Base-by-base conservation (phyloP, 2,888 invertebrate genomes). In the Leptinotarsa peninsularis region DNA sequence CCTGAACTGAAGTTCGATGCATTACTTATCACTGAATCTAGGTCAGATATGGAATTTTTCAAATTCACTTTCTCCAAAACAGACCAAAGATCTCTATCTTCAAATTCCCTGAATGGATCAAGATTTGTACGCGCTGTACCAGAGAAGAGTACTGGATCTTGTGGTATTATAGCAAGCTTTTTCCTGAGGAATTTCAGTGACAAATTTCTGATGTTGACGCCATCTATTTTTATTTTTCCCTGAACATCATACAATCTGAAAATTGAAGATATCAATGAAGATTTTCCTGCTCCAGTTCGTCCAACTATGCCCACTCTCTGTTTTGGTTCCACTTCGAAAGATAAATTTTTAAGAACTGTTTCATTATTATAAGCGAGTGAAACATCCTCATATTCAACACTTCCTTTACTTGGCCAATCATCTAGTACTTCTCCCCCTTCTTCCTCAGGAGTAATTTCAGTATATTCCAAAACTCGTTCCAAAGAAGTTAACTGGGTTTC, bases 401-500 rank as follows among this genome's bases (percentile, higher is more conserved):
- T 90, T 1, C 95, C 96, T 27, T 91, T 86, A 21, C 90, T 89
- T 0, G 95, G 95, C 96, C 96, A 96, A 0, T 91, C 90, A 14
- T 90, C 89, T 33, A 92, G 91, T 7, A 83, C 93, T 81, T 72
- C 67, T 14, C 86, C 86, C 33, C 75, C 72, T 17, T 77, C 79
- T n/a, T 80, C 72, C 80, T 90, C 89, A 4, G 84, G 82, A 76
- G 89, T 87, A 14, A 93, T 84, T 21, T 90, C 86, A 1, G 90
- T 84, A 71, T 88, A 88, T 79, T 88, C 88, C 63, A 86, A 66
- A 0, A 94, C 91, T 87, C 97, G 91, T 88, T 98, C 98, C 0
- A 98, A 97, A 10, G 95, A 94, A 3, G 95, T 96, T 95, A 96
- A 95, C 81, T 93, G 93, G 84, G 95, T 96, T 86, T 88, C 88